phyloP scores from a whole-genome alignment of 2,113 vertebrate genomes.

The Fukomys damarensis region DNA sequence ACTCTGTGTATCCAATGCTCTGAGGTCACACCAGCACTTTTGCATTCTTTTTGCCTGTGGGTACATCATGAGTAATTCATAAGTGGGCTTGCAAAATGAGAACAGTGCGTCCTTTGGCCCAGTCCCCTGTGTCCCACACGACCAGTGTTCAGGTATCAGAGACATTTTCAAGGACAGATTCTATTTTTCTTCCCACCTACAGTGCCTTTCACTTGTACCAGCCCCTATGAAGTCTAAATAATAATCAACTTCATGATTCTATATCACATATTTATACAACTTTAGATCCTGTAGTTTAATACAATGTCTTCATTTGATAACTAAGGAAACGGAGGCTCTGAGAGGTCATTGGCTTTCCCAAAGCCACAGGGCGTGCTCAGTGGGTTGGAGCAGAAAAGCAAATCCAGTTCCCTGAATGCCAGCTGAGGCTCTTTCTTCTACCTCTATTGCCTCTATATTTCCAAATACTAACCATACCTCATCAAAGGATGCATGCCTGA shows the following conservation, averaged over 20 bases:
- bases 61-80: conserved; percentile 56
- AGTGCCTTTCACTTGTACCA: background rate
- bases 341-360: background rate
- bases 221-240: background rate
- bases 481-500: background rate
- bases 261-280: background rate
- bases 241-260: background rate
- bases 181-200: background rate
- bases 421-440: background rate
- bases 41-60: background rate
- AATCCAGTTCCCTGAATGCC: background rate
- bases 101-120: background rate
- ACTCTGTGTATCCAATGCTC: background rate
- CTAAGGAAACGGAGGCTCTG: background rate
- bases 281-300: background rate
- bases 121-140: background rate
- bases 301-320: background rate
- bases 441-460: background rate
- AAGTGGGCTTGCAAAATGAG: background rate
- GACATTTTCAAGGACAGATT: conserved; percentile 34
- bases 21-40: conserved; percentile 40
- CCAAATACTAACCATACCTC: background rate
- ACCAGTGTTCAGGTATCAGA: background rate
- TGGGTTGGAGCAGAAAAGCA: background rate
- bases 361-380: background rate